A percentile compares a stretch with the other conserved stretches of the same genome.
These are phyloP conservation scores for Clarias gariepinus DNA, from an alignment of 2,113 vertebrate species.

Conservation along the genomic window DNA sequence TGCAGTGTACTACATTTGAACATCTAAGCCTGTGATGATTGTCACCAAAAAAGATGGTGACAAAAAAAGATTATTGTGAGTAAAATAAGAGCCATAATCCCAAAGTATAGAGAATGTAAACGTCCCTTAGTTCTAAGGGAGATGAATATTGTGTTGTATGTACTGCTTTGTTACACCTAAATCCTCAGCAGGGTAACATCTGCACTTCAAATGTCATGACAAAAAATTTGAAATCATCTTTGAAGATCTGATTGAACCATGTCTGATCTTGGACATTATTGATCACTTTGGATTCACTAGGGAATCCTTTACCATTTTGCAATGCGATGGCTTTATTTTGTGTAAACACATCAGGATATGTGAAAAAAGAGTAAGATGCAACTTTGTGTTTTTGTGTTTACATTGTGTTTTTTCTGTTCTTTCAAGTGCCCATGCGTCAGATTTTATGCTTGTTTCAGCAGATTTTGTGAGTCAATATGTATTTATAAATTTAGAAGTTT, in stretches of 20 bases:
- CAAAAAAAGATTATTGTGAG: no score
- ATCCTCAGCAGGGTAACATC: constrained; percentile 59
- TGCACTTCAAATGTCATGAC: constrained; percentile 39
- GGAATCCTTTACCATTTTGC: not conserved
- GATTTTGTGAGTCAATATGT: not conserved
- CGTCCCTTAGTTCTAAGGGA: not conserved
- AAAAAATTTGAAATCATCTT: no score
- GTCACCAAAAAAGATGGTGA: no score
- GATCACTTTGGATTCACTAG: not conserved
- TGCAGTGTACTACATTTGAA: no score
- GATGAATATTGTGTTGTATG: constrained; percentile 43
- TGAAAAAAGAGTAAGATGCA: not conserved
- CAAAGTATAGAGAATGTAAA: constrained; percentile 50
- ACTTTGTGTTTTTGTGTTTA: not conserved
- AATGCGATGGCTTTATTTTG: no score
- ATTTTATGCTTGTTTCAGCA: not conserved
- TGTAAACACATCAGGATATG: no score
- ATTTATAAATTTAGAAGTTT: not conserved
- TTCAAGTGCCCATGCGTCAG: no score
- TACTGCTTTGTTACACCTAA: constrained; percentile 53
- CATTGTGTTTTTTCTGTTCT: no score
- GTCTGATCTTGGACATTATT: no score
- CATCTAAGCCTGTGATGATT: no score
- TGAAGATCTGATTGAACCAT: no score
- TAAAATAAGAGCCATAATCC: constrained; percentile 42